Evolutionary conservation across 1,140 invertebrate species (phyloP).

Genomic region (Leptopilina clavipes): DNA sequence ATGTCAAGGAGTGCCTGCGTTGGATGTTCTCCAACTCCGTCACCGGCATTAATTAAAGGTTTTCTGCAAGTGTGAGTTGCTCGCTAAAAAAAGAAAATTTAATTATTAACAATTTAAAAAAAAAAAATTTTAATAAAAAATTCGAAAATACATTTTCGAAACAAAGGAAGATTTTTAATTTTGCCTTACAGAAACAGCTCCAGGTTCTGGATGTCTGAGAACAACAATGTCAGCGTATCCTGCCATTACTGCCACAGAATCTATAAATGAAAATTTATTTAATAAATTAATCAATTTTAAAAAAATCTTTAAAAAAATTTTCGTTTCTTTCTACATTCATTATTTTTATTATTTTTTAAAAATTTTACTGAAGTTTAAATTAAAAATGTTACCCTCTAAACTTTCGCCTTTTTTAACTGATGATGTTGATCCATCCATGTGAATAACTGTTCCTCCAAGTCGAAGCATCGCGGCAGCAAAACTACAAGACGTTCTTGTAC

Average conservation of each 20-base stretch:
- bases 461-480: conserved; percentile 97
- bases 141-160: neutral
- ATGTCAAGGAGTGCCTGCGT: conserved; percentile 98
- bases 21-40: conserved; percentile 98
- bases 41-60: conserved; percentile 97
- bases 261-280: conserved; percentile 68
- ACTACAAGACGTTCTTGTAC: conserved; percentile 96
- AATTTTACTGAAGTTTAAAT: neutral
- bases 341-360: no score
- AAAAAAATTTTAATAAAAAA: conserved; percentile 23
- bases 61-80: conserved; percentile 88
- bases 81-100: conserved; percentile 75
- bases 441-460: conserved; percentile 92
- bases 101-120: neutral
- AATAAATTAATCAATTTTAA: neutral
- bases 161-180: conserved; percentile 8
- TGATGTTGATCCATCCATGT: conserved; percentile 91
- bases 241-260: conserved; percentile 89
- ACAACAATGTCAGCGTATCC: conserved; percentile 95
- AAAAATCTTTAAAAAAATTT: no score
- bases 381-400: conserved; percentile 81
- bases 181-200: conserved; percentile 88
- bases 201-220: conserved; percentile 92
- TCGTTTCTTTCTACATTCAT: no score
- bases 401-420: conserved; percentile 98